Evolutionary conservation across 2,888 invertebrate species (phyloP).

Genomic region (Muschampia plurimacula): DNA sequence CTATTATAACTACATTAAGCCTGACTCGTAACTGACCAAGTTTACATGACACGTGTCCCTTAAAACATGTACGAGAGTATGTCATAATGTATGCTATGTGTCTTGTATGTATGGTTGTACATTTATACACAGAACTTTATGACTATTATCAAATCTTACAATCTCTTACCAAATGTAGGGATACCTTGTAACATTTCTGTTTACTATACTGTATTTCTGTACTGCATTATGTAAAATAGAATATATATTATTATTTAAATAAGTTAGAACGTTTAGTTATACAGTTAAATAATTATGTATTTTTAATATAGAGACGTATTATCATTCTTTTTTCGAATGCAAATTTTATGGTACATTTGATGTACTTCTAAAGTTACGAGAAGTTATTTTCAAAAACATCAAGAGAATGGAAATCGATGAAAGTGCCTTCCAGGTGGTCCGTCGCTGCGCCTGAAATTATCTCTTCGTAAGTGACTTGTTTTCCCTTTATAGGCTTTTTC

Average conservation of each 20-base stretch:
- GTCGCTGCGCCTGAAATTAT: constrained; percentile 1
- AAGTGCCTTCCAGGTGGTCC: constrained; percentile 20
- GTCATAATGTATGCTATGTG: not conserved
- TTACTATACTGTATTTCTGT: too few species aligned
- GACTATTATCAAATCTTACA: constrained; percentile 28
- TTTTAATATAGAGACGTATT: too few species aligned
- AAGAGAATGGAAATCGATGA: not conserved
- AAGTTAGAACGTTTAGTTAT: too few species aligned
- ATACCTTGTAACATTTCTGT: constrained; percentile 13
- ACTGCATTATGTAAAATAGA: not conserved
- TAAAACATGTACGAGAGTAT: constrained; percentile 17
- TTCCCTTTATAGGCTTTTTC: constrained; percentile 19
- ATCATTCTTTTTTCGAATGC: not conserved
- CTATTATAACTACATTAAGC: constrained; percentile 15
- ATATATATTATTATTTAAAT: not conserved
- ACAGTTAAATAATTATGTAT: too few species aligned
- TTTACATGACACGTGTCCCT: constrained; percentile 31
- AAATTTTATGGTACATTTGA: too few species aligned
- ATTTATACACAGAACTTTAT: constrained; percentile 13
- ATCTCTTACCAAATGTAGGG: constrained; percentile 19
- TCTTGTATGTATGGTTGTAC: not conserved
- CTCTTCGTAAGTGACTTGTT: constrained; percentile 24
- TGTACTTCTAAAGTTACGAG: not conserved
- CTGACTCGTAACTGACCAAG: constrained; percentile 11
- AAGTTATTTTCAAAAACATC: not conserved